Base-by-base conservation (phyloP, 1,140 invertebrate species). In the Phocides pigmalion region DNA sequence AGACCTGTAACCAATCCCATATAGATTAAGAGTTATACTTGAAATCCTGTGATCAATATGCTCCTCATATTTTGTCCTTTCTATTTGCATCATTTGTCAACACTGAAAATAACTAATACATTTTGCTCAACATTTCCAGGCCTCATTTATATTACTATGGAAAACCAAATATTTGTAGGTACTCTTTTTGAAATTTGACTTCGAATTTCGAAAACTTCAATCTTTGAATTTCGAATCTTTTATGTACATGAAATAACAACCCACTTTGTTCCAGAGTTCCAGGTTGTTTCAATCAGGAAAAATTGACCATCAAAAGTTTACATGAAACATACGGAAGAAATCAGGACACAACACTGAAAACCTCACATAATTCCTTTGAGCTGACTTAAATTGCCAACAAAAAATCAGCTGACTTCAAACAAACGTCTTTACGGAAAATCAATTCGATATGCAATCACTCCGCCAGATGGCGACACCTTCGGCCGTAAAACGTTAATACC, bases 401-500 rank as follows among this genome's bases (percentile, higher is more conserved):
- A 56, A 47, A 39, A 41, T 54, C 51, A 5, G 14, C 51, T 56
- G 19, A 56, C 51, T 42, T 39, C 51, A 54, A 54, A 54, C 16
- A 15, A 56, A 41, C 19, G 37, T 32, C 22, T 53, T n/a, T 17
- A 44, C 20, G 41, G 22, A 28, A 58, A 58, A 58, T 58, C 53
- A 28, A 56, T 56, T 56, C 51, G 51, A 56, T 41, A 56, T 42
- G 51, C 51, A 56, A 56, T 56, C 16, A 56, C 41, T 16, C 54
- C 39, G 28, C 66, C 67, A 70, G 61, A 73, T 67, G 70, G 62
- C 53, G 56, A 70, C 67, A 73, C 62, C 63, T 70, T 66, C 25
- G 49, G 14, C 39, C 56, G 58, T 58, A 22, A 68, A 66, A 61
- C 42, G 59, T 58, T 53, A 64, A 66, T 32, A 47, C 41, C 28